Evolutionary conservation across 2,113 vertebrate species (phyloP).

Genomic region (Phalacrocorax pelagicus): DNA sequence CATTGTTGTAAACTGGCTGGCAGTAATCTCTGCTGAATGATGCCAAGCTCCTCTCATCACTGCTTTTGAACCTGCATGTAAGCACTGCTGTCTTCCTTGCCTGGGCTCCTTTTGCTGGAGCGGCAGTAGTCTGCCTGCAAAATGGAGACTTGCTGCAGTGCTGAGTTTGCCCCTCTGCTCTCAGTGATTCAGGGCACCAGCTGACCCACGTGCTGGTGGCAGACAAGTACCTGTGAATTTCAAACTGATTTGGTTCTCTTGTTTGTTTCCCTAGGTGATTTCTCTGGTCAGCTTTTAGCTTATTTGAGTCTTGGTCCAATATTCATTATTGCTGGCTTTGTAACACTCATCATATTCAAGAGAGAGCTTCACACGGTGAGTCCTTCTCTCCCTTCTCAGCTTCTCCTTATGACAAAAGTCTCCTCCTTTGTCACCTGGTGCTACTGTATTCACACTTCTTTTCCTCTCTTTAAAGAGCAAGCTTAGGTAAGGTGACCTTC

Average conservation of each 20-base stretch:
- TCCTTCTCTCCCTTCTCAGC: neutral
- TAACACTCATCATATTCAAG: conserved; percentile 98
- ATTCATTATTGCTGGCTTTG: conserved; percentile 90
- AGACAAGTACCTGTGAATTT: neutral
- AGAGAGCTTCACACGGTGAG: conserved; percentile 97
- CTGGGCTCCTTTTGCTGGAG: neutral
- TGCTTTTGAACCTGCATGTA: neutral
- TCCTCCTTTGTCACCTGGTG: neutral
- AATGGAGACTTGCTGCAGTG: neutral
- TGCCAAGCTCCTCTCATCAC: neutral
- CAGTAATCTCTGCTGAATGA: neutral
- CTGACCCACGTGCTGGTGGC: neutral
- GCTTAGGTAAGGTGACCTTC: neutral
- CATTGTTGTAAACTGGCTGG: neutral
- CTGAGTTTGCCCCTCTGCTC: neutral
- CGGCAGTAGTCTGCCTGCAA: neutral
- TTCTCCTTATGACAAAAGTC: neutral
- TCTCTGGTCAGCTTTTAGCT: conserved; percentile 91
- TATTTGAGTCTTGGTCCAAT: conserved; percentile 92
- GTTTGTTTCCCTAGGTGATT: conserved; percentile 80
- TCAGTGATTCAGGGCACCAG: neutral
- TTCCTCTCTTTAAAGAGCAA: neutral
- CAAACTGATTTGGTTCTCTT: conserved; percentile 8
- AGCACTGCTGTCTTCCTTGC: neutral
- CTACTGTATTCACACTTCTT: neutral